Evolutionary conservation across 2,888 invertebrate species (phyloP), one percentile per base, ranked within the genome.

Genomic region (Taphrorychus bicolor): DNA sequence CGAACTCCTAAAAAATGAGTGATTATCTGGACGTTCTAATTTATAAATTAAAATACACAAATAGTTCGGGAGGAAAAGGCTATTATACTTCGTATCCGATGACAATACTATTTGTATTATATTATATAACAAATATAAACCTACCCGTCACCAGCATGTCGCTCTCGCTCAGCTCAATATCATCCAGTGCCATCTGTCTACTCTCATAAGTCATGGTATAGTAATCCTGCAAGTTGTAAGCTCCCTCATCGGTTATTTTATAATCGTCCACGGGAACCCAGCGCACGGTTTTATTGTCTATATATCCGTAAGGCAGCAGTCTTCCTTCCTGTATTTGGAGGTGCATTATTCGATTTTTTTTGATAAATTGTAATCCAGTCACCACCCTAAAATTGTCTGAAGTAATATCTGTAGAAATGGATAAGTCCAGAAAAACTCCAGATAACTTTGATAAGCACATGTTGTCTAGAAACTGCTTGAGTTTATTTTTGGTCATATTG

Each of bases 321-420:
- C 84, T 82, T 0, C 91, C 93, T 80, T 94, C 87, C 78, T 92
- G 89, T 53, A 94, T 88, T 83, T 94, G 93, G n/a, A 95, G 81
- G 79, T 94, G 91, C 75, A 95, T 88, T 18, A 95, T 87, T 59
- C 89, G 86, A 62, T 91, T 90, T 9, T 83, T 79, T 80, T 95
- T 95, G 2, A 85, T 83, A 64, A 95, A 86, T 32, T 89, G 86
- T 9, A 94, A 75, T 0, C 94, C 95, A 0, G 93, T 93, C n/a
- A 94, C 87, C 0, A 95, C 90, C 81, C 93, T 93, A 22, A 0
- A n/a, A n/a, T n/a, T n/a, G n/a, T n/a, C n/a, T n/a, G n/a, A n/a
- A n/a, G n/a, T n/a, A n/a, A n/a, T n/a, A n/a, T n/a, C n/a, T n/a
- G n/a, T n/a, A n/a, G n/a, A n/a, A n/a, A n/a, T n/a, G n/a, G n/a